These are phyloP conservation scores for Mythimna ferrago DNA, from an alignment of 2,888 invertebrate genomes.

Conservation along the genomic window DNA sequence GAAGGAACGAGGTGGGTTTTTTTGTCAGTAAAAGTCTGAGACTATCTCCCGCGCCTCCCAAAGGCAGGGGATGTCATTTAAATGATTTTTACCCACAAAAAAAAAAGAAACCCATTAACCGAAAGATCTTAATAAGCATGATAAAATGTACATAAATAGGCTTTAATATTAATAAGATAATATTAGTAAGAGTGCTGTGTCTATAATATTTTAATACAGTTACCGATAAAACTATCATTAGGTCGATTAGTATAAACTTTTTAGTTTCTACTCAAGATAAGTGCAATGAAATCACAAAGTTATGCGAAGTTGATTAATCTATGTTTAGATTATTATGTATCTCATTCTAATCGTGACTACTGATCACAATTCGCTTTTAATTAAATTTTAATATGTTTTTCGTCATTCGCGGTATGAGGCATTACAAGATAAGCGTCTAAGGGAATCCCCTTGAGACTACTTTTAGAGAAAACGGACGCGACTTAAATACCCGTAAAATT, in stretches of 20 bases:
- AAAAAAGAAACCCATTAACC: not conserved
- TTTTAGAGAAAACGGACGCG: no score
- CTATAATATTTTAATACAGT: not conserved
- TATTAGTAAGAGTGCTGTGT: not conserved
- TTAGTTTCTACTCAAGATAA: not conserved
- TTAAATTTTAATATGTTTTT: not conserved
- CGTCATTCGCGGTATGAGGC: not conserved
- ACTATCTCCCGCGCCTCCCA: no score
- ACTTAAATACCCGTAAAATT: no score
- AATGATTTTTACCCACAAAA: no score
- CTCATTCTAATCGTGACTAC: not conserved
- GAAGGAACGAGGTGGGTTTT: no score
- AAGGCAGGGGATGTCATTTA: no score
- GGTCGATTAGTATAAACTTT: not conserved
- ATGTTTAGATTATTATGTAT: conserved; percentile 5
- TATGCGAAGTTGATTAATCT: not conserved
- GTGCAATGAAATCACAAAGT: not conserved
- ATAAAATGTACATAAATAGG: not conserved
- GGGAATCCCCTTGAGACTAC: not conserved
- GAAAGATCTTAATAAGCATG: not conserved
- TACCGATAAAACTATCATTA: not conserved
- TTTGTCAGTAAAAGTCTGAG: no score
- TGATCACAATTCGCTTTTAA: not conserved
- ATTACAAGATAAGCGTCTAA: not conserved
- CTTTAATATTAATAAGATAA: not conserved